phyloP scores from a whole-genome alignment of 1,140 invertebrate species.

The Scaptomyza montana region DNA sequence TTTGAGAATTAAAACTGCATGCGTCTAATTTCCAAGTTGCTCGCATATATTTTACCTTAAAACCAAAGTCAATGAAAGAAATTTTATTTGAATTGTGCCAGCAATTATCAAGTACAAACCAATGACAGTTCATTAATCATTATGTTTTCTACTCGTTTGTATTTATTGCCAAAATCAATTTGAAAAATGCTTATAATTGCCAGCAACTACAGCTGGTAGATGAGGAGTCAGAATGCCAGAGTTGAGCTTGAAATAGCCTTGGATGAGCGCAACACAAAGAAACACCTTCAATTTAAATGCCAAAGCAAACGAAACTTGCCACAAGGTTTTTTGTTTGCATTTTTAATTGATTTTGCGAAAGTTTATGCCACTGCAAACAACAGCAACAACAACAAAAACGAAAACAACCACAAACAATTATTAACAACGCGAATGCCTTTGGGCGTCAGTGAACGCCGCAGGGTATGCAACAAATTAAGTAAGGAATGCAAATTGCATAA shows the following conservation, averaged over 20 bases:
- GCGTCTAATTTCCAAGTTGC: too few species aligned
- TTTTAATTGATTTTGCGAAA: constrained; percentile 73
- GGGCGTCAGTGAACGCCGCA: constrained; percentile 39
- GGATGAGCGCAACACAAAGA: constrained; percentile 27
- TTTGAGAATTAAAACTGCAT: too few species aligned
- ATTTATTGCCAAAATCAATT: constrained; percentile 50
- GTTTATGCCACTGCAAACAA: constrained; percentile 38
- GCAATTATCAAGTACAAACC: neutral
- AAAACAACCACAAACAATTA: constrained; percentile 31
- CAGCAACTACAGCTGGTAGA: constrained; percentile 35
- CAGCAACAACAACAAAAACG: constrained; percentile 25
- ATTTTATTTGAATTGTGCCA: too few species aligned
- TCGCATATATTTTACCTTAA: constrained; percentile 14
- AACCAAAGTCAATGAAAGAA: neutral
- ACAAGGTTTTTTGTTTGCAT: constrained; percentile 58
- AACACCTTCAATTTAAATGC: constrained; percentile 65
- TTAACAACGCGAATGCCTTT: constrained; percentile 27
- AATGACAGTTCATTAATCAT: constrained; percentile 6
- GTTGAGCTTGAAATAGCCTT: constrained; percentile 15
- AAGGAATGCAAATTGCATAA: constrained; percentile 62
- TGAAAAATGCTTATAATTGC: constrained; percentile 66
- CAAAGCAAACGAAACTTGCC: constrained; percentile 52
- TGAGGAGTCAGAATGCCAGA: neutral
- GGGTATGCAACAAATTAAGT: constrained; percentile 75
- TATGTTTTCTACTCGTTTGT: constrained; percentile 37